Conservation (phyloP, 92 coral and sea anemone genomes). For the Metridium senile region DNA sequence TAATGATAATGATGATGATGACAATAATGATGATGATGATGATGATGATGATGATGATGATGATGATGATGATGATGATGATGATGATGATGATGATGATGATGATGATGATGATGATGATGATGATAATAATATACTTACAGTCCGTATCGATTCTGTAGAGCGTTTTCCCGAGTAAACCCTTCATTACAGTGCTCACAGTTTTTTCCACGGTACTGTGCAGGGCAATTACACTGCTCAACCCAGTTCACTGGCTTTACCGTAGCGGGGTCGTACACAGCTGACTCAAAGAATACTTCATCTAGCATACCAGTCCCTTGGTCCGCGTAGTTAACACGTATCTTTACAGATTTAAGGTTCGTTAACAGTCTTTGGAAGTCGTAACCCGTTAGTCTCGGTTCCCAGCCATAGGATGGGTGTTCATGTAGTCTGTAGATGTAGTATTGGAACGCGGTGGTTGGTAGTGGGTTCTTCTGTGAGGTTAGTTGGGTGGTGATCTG, state of each 20-base stretch:
- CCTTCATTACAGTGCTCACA: conserved; percentile 89
- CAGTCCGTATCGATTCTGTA: conserved; percentile 71
- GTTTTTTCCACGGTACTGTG: conserved; percentile 70
- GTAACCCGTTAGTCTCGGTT: conserved; percentile 76
- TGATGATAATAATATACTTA: too few species aligned
- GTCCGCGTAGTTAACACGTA: conserved; percentile 90
- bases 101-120: too few species aligned
- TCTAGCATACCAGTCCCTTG: conserved; percentile 98
- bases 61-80: too few species aligned
- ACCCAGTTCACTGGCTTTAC: conserved; percentile 84
- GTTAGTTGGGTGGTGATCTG: conserved; percentile 74
- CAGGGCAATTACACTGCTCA: conserved; percentile 92
- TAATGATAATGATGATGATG: too few species aligned
- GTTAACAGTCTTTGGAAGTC: conserved; percentile 87
- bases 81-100: too few species aligned
- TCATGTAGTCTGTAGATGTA: conserved; percentile 90
- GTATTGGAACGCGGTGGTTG: conserved; percentile 73
- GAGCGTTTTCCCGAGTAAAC: conserved; percentile 62
- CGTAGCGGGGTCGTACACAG: conserved; percentile 64
- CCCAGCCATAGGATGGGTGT: conserved; percentile 89
- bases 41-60: too few species aligned
- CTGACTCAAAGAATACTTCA: conserved; percentile 83
- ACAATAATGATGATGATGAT: too few species aligned
- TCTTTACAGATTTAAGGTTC: conserved; percentile 54
- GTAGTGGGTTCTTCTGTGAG: conserved; percentile 76